Base-by-base conservation (phyloP, 2,113 vertebrate genomes). In the Mus pahari region DNA sequence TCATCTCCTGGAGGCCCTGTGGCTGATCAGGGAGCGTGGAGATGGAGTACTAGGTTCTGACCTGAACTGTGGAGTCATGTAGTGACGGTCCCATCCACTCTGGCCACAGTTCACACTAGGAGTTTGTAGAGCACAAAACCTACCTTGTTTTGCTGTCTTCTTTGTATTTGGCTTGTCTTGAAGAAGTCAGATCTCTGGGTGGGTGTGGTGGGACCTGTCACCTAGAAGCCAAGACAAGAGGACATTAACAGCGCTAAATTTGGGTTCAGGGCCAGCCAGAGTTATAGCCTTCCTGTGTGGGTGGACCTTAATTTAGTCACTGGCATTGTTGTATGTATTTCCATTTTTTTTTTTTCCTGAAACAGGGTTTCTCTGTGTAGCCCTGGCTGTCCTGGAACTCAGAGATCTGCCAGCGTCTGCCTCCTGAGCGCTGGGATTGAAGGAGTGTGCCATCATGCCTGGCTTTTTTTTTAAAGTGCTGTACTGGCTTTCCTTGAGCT, bases 401-500 rank as follows among this genome's bases (percentile, higher is more conserved):
- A 74, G 71, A 42, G 71, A 74, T 42, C 71, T 74, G 71, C 48
- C 48, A 48, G 48, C 7, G 48, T 48, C 48, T 48, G 48, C 48
- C 48, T 48, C 48, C 48, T 48, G 48, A 48, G 48, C 7, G 3
- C 70, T 73, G 70, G 70, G 19, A 39, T 39, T 39, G 22, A 39
- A 39, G 19, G 17, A 7, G 0, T 73, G 17, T 9, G 36, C 70
- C 36, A 3, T 3, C 17, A n/a, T n/a, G 36, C 31, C 66, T 70
- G 31, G 66, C 55, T 28, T 66, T 5, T 31, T 45, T 10, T 0
- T 60, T 28, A 28, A 66, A 42, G 22, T 9, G 22, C 33, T 42
- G 0, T 42, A 5, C 4, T 39, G 22, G 24, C 17, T 82, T 86
- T 64, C 36, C n/a, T 77, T 24, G 3, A 12, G 0, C 28, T 0